Evolutionary conservation across 2,888 invertebrate species (phyloP), one percentile per base, ranked within the genome.

Genomic region (Halictus quadricinctus): DNA sequence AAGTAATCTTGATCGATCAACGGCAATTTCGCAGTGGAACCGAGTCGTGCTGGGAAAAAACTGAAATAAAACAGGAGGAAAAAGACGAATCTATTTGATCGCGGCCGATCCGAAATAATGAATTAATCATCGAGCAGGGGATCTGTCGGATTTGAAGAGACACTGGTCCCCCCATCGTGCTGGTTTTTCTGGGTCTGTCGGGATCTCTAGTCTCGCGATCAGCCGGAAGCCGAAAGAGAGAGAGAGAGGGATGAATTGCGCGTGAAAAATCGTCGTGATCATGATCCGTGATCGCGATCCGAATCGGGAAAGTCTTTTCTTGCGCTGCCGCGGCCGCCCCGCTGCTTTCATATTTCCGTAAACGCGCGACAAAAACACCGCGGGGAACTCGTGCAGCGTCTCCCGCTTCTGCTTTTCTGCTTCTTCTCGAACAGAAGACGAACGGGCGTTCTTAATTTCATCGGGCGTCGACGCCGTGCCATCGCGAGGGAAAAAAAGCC

Each of bases 381-480:
- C 66, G 21, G 66, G 66, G 36, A 66, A 66, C 54, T 21, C 66
- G 3, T 36, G 66, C 66, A 15, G 36, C 66, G 36, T 66, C 29
- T 66, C 21, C 21, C 12, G 50, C 50, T 50, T 43, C 43, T 54
- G 64, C 64, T 64, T 60, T 12, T 25, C 25, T 54, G 21, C 54
- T 54, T 21, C 54, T n/a, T 10, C 21, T 2, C 21, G 73, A 87
- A 87, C 89, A 92, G 93, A 91, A 91, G 91, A 91, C 90, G 89
- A 87, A 91, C 87, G 90, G 90, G 91, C 88, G 90, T 91, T 91
- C 91, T 92, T 92, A 93, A 93, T 93, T 93, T 92, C 85, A 89
- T 88, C 80, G 90, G 86, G 90, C 86, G 90, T 90, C 89, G 87
- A 90, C 89, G 88, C 84, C 79, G 84, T 84, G 84, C 83, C 81